These are phyloP conservation scores for Ceratina australensis DNA, from an alignment of 1,140 invertebrate genomes.

Conservation along the genomic window DNA sequence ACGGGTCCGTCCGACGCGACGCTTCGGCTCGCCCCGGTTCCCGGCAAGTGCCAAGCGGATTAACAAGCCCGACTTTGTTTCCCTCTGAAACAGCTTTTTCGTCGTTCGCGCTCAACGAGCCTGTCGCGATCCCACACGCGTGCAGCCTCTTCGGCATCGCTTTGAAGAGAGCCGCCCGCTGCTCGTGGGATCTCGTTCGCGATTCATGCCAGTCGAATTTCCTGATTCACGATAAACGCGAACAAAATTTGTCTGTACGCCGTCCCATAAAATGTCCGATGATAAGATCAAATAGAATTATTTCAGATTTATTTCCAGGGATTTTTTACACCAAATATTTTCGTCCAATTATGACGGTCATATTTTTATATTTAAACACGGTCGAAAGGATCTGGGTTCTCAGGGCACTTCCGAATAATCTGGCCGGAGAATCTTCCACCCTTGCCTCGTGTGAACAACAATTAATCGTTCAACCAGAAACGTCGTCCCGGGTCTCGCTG, in stretches of 20 bases:
- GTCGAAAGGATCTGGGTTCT: not conserved
- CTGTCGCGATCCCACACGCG: constrained; percentile 46
- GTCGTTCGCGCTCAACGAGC: constrained; percentile 14
- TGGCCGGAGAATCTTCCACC: not conserved
- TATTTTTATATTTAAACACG: not conserved
- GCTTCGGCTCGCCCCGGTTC: constrained; percentile 30
- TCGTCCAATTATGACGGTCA: not conserved
- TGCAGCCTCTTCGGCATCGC: constrained; percentile 26
- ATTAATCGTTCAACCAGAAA: not conserved
- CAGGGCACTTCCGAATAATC: not conserved
- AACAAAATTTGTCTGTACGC: not conserved
- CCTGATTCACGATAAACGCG: constrained; percentile 5
- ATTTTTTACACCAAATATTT: too few relatives aligned
- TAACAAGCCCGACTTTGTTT: constrained; percentile 37
- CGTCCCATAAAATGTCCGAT: not conserved
- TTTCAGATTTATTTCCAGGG: too few relatives aligned
- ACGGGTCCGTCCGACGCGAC: not conserved
- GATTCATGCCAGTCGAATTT: constrained; percentile 21
- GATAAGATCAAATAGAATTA: too few relatives aligned
- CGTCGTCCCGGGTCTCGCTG: not conserved
- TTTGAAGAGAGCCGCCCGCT: constrained; percentile 49
- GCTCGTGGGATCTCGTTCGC: not conserved
- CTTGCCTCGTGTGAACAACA: not conserved
- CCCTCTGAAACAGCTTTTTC: constrained; percentile 9
- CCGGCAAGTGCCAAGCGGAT: constrained; percentile 14